A percentile compares a stretch with the other conserved stretches of the same genome.
phyloP scores from a whole-genome alignment of 2,113 vertebrate genomes.

The Osmerus mordax region DNA sequence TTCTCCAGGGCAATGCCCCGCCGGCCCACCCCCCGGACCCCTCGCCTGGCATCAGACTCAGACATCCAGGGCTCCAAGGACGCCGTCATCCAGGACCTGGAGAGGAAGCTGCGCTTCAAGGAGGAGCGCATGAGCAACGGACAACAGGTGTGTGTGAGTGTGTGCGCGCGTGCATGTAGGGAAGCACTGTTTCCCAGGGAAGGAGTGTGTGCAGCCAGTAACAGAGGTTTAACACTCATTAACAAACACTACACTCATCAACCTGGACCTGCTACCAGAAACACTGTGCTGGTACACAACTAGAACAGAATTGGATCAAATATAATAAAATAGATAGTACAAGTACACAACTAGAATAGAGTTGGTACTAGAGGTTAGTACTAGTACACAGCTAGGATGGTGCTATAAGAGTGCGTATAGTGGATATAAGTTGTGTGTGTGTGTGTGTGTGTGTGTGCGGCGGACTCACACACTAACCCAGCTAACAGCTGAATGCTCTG shows the following conservation, averaged over 20 bases:
- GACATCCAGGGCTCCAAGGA: conserved; percentile 98
- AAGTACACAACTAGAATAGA: too few species aligned
- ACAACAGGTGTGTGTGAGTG: conserved; percentile 68
- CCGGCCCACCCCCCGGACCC: conserved; percentile 77
- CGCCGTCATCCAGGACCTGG: conserved; percentile 96
- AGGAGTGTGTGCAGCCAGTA: conserved; percentile 26
- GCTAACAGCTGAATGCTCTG: conserved; percentile 69
- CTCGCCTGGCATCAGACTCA: conserved; percentile 85
- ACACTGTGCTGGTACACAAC: background rate
- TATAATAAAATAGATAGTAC: too few species aligned
- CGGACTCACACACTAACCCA: conserved; percentile 66
- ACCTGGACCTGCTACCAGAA: background rate
- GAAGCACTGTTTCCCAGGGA: background rate
- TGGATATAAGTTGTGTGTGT: conserved; percentile 10
- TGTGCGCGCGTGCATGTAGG: background rate
- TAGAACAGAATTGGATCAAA: too few species aligned
- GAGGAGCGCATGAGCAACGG: conserved; percentile 94
- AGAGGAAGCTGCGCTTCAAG: conserved; percentile 96
- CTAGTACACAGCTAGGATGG: conserved; percentile 16
- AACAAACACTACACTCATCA: conserved; percentile 37
- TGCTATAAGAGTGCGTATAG: conserved; percentile 20
- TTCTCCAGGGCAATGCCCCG: conserved; percentile 82
- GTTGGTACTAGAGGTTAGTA: background rate
- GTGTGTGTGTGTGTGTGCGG: conserved; percentile 11
- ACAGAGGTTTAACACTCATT: conserved; percentile 39